Percentiles rank a stretch among this genome's conserved stretches.
Conservation (phyloP, 2,888 invertebrate species). For the Leucophenga montana region DNA sequence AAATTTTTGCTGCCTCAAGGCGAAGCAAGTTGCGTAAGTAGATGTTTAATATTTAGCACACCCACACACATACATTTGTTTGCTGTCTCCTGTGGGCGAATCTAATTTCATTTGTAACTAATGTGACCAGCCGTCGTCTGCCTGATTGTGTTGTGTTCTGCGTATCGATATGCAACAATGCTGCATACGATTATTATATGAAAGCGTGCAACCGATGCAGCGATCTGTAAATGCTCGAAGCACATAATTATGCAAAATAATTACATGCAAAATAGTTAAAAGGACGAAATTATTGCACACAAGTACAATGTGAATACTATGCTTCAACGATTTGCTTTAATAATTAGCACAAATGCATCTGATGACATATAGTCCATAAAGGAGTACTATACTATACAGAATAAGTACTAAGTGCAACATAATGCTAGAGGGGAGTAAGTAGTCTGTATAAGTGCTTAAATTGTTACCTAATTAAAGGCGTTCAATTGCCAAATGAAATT, state of each 20-base stretch:
- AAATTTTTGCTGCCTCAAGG: background rate
- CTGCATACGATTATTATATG: background rate
- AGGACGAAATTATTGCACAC: slow-evolving; percentile 33
- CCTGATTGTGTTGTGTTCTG: no score
- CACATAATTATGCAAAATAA: slow-evolving; percentile 60
- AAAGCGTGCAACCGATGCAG: background rate
- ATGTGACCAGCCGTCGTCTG: no score
- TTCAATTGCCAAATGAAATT: slow-evolving; percentile 40
- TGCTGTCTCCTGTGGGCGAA: slow-evolving; percentile 11
- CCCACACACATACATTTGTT: background rate
- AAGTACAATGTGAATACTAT: slow-evolving; percentile 42
- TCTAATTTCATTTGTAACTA: slow-evolving; percentile 51
- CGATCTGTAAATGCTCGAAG: slow-evolving; percentile 32
- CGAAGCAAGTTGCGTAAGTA: background rate
- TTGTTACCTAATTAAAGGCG: slow-evolving; percentile 53
- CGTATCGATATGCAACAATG: background rate
- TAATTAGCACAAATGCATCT: slow-evolving; percentile 20
- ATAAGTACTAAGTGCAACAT: background rate
- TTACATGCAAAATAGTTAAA: slow-evolving; percentile 55
- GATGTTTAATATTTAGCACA: background rate
- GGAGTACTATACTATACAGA: background rate
- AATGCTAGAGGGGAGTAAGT: background rate
- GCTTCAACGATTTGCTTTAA: slow-evolving; percentile 38
- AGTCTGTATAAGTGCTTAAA: background rate
- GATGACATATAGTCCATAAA: no score